Evolutionary conservation across 2,888 invertebrate genomes (phyloP).

Genomic region (Drymonia ruficornis): DNA sequence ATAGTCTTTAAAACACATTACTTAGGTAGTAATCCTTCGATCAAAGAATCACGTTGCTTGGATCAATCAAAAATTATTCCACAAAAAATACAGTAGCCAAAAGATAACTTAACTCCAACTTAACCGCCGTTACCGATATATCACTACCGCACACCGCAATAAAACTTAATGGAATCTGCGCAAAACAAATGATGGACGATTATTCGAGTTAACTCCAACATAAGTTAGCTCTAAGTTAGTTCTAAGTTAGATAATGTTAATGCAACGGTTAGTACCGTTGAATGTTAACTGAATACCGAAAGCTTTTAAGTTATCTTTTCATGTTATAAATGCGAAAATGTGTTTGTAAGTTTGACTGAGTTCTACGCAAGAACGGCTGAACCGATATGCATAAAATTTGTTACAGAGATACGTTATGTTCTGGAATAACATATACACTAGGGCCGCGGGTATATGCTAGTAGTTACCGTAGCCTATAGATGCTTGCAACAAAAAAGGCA

Average conservation of each 20-base stretch:
- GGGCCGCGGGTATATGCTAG: too few species aligned
- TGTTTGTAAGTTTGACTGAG: too few species aligned
- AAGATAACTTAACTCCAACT: constrained; percentile 20
- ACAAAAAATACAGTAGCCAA: constrained; percentile 27
- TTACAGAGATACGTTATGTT: too few species aligned
- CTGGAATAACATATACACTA: too few species aligned
- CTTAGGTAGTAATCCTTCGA: too few species aligned
- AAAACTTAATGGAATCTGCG: constrained; percentile 39
- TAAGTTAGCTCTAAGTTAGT: constrained; percentile 31
- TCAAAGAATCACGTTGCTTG: too few species aligned
- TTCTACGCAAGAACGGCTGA: too few species aligned
- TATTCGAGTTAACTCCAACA: constrained; percentile 43
- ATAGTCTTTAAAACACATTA: too few species aligned
- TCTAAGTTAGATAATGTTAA: constrained; percentile 6
- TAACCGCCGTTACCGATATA: constrained; percentile 42
- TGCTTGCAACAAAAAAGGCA: too few species aligned
- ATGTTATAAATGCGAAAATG: neutral
- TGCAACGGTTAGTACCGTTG: neutral
- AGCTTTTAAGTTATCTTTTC: constrained; percentile 3
- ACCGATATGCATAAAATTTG: too few species aligned
- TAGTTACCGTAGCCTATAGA: too few species aligned
- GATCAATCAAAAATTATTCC: too few species aligned
- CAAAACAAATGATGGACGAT: constrained; percentile 49
- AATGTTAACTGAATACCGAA: neutral
- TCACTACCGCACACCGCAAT: constrained; percentile 49